A percentile compares a stretch with the other conserved stretches of the same genome.
phyloP scores from a whole-genome alignment of 2,888 invertebrate species.

The Adelognathus sp. region DNA sequence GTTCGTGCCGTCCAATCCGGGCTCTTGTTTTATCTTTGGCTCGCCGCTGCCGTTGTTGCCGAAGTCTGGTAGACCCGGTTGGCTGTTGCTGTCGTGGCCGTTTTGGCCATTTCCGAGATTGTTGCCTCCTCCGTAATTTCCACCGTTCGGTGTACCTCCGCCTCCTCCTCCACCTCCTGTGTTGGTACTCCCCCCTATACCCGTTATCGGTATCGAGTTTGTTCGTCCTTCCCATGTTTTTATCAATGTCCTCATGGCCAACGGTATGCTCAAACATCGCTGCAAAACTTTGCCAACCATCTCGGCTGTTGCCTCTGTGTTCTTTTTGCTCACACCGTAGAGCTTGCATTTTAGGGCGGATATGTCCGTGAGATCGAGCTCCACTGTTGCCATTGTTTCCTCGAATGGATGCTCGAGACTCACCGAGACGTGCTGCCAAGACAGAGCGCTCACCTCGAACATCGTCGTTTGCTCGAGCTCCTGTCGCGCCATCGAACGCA shows the following conservation, averaged over 20 bases:
- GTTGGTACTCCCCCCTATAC: constrained; percentile 83
- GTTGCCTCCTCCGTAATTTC: constrained; percentile 62
- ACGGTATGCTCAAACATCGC: constrained; percentile 95
- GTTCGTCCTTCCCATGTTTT: constrained; percentile 91
- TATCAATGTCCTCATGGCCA: constrained; percentile 93
- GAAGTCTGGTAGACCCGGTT: constrained; percentile 76
- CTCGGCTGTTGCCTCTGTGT: constrained; percentile 82
- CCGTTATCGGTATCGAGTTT: constrained; percentile 81
- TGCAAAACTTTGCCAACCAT: constrained; percentile 89
- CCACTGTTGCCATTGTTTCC: constrained; percentile 96
- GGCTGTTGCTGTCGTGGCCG: constrained; percentile 73
- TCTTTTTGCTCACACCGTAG: constrained; percentile 82
- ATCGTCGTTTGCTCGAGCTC: constrained; percentile 91
- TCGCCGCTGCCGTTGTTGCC: constrained; percentile 70
- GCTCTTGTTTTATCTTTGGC: constrained; percentile 79
- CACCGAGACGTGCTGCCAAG: constrained; percentile 94
- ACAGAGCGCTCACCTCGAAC: constrained; percentile 95
- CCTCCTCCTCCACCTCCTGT: constrained; percentile 84
- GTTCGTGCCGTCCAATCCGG: constrained; percentile 75
- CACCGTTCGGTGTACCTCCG: constrained; percentile 76
- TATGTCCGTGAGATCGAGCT: constrained; percentile 92
- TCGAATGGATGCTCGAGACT: constrained; percentile 96
- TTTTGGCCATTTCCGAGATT: constrained; percentile 71
- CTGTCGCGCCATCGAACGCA: constrained; percentile 90
- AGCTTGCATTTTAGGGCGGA: constrained; percentile 91